Evolutionary conservation across 2,113 vertebrate genomes (phyloP), one percentile per base, ranked within the genome.

Genomic region (Neodon shergylaensis): DNA sequence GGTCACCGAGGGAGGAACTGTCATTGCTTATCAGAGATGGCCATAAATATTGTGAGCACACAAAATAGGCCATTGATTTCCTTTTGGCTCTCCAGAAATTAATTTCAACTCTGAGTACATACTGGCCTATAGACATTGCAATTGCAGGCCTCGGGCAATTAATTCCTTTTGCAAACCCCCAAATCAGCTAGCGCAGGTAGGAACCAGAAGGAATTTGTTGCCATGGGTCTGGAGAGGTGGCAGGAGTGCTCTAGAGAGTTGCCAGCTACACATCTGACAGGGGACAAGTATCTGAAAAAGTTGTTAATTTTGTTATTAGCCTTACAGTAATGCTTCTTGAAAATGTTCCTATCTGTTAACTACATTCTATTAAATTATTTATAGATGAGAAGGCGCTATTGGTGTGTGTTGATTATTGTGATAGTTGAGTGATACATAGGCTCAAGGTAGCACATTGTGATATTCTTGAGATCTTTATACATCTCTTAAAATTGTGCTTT

Each of bases 21-120:
- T 58, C 94, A 33, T 84, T 9, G 68, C 49, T 81, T 81, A 7
- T 82, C 16, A 88, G 39, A 92, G 79, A 74, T 11, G 72, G 7
- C 36, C n/a, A 4, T 33, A 54, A 76, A 84, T 88, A 65, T n/a
- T 70, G 17, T 8, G 54, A 84, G 17, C 83, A 42, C 3, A 94
- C 9, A 77, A 81, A 66, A 54, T 36, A 88, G 33, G 11, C 33
- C n/a, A 44, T 39, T 84, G 58, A 58, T 84, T 94, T 92, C 76
- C 63, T 31, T 54, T 74, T 73, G 12, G 31, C 31, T 94, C n/a
- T 95, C 36, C 28, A 90, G 85, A 82, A 78, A 42, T 49, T 76
- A 87, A 92, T 72, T 86, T 36, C 14, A 68, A 70, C n/a, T 65
- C 3, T 31, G 11, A 66, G 58, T 21, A 42, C 36, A 76, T 85